Evolutionary conservation across 1,140 invertebrate species (phyloP).

Genomic region (Sycophila sp.): DNA sequence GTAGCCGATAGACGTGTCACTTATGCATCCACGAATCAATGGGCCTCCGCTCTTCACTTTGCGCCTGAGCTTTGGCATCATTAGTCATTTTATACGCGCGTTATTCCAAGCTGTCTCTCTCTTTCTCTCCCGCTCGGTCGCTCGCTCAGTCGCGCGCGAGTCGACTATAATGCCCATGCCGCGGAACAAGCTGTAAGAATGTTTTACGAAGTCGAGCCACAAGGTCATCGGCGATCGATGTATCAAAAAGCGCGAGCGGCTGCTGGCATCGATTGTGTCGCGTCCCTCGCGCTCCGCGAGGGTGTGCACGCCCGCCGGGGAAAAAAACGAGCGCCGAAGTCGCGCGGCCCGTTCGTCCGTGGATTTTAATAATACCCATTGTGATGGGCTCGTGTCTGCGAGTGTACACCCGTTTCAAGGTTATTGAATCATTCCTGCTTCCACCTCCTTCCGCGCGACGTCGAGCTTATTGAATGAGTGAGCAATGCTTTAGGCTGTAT

Average conservation of each 20-base stretch:
- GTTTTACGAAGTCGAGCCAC: slow-evolving; percentile 7
- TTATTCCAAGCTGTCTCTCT: not conserved
- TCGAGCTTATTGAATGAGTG: not conserved
- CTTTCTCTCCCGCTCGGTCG: not conserved
- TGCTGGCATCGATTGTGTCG: not conserved
- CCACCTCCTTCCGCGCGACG: not conserved
- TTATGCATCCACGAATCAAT: slow-evolving; percentile 63
- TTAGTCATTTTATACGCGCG: slow-evolving; percentile 56
- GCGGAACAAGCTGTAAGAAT: slow-evolving; percentile 5
- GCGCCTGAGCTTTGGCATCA: slow-evolving; percentile 52
- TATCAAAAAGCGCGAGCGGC: not conserved
- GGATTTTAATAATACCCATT: slow-evolving; percentile 5
- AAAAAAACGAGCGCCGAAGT: too few relatives aligned
- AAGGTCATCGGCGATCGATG: slow-evolving; percentile 37
- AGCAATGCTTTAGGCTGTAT: not conserved
- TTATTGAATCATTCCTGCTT: not conserved
- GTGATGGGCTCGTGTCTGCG: too few relatives aligned
- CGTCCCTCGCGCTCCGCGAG: too few relatives aligned
- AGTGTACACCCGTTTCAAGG: not conserved
- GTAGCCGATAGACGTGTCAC: slow-evolving; percentile 64
- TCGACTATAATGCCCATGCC: slow-evolving; percentile 1
- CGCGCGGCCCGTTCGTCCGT: not conserved
- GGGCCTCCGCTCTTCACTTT: slow-evolving; percentile 51
- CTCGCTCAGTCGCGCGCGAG: not conserved
- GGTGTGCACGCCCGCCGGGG: too few relatives aligned